Conservation (phyloP, 2,888 invertebrate genomes). For the Diaprepes abbreviatus region DNA sequence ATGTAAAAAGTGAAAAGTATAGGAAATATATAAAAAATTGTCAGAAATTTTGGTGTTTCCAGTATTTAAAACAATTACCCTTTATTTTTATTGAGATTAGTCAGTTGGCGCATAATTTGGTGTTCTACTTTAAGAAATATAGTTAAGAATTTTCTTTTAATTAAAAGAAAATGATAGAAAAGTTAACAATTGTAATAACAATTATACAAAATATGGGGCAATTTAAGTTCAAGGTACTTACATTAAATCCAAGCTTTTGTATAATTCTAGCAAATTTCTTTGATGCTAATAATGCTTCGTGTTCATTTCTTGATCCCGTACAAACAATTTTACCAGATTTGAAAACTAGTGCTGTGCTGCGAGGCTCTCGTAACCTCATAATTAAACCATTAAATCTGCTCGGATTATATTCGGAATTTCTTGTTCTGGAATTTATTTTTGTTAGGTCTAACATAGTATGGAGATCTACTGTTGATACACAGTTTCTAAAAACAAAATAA, state of each 20-base stretch:
- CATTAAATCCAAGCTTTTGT: constrained; percentile 82
- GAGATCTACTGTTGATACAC: constrained; percentile 84
- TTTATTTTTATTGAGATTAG: no score
- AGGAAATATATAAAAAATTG: no score
- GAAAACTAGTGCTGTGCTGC: constrained; percentile 82
- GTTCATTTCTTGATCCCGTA: constrained; percentile 84
- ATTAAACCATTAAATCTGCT: constrained; percentile 86
- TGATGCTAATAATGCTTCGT: constrained; percentile 81
- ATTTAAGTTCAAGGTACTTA: no score
- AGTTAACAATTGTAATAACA: no score
- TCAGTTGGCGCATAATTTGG: no score
- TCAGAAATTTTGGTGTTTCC: no score
- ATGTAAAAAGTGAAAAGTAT: no score
- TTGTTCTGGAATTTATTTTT: constrained; percentile 82
- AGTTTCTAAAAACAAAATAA: constrained; percentile 69
- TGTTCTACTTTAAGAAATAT: no score
- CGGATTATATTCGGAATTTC: constrained; percentile 89
- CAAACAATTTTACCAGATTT: constrained; percentile 87
- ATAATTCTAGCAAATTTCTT: constrained; percentile 87
- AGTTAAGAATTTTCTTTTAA: no score
- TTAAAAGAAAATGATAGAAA: no score
- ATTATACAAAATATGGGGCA: no score
- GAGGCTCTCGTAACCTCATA: constrained; percentile 85
- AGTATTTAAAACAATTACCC: no score
- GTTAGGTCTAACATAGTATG: constrained; percentile 80